Base-by-base conservation (phyloP, 2,888 invertebrate species). In the Cremastobaeus sp. region DNA sequence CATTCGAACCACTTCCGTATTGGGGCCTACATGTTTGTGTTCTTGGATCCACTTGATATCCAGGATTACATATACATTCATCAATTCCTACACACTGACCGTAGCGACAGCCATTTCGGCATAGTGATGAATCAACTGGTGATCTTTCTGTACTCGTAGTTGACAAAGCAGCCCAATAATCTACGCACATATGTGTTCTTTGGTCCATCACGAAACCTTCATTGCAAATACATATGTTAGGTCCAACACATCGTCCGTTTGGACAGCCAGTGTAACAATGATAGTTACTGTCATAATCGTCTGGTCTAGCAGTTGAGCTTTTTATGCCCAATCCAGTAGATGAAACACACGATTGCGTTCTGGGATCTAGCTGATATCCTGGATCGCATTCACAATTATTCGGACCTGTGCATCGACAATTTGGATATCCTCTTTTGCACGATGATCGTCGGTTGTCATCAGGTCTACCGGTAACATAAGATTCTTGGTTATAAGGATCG, bases 351-450 rank as follows among this genome's bases (percentile, higher is more conserved):
- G 47, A 41, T 35, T 35, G 48, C 3, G 55, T 62, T 41, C 20
- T 28, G 3, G 43, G 37, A 21, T 73, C 50, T 14, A 62, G 32
- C 0, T 88, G 88, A 66, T 82, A 89, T 5, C 90, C 90, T 1
- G 82, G 79, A 75, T 88, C 84, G 78, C 92, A 92, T 1, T 85
- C 85, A 80, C 92, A 92, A 18, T 87, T 85, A 60, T 91, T 90
- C 0, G 90, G 90, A 0, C 88, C 90, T 0, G 89, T 83, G 76
- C 92, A 88, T 69, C 85, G 78, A 0, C 90, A 90, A 76, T 90
- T 89, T 0, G 48, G 78, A 68, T 89, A 88, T 1, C 82, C 89
- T 78, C 76, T 84, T 37, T 45, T 55, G 35, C 82, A 84, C 9
- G 39, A 32, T 9, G 3, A 9, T 2, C 3, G 18, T 17, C 12